Evolutionary conservation across 1,140 invertebrate species (phyloP), one percentile per base, ranked within the genome.

Genomic region (Gonatopus flavifemur): DNA sequence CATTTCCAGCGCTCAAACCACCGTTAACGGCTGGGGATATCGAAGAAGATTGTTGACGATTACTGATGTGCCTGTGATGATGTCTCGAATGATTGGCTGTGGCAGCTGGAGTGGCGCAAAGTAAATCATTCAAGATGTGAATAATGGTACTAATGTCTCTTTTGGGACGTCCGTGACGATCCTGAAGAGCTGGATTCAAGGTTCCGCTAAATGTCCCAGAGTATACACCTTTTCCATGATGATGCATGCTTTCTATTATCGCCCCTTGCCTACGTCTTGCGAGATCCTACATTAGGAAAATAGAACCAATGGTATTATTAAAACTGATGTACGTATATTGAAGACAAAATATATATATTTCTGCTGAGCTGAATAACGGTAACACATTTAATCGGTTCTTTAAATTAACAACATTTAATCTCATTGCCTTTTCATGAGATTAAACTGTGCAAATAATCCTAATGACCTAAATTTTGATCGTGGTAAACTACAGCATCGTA

Each of bases 71-170:
- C 38, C 68, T 69, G 52, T 73, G 68, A 46, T 74, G 68, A 55
- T 74, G 70, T 58, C 72, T 78, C 41, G 74, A 74, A 45, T 75
- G 65, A n/a, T 71, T 59, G 18, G 72, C 67, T 7, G 72, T 81
- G 9, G 70, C 75, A 0, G 67, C 79, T 24, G 93, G 89, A 32
- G 89, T 88, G 32, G 92, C 90, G 74, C 91, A 94, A 18, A 97
- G 78, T 53, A 97, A 81, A 77, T 96, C 94, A 76, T 96, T 96
- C 18, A 96, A 78, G 73, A 97, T 96, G 72, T 96, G 93, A 48
- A 96, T 93, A 42, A 97, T 95, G 12, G 94, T 97, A 39, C 88
- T 91, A 47, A 96, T 94, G 74, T 95, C 91, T 13, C 92, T 83
- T 62, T 93, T 91, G 8, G 94, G 94, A 55, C 90, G 84, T 0